Evolutionary conservation across 53 echinoderm and acorn worm species (phyloP).

Genomic region (Glandiceps talaboti): DNA sequence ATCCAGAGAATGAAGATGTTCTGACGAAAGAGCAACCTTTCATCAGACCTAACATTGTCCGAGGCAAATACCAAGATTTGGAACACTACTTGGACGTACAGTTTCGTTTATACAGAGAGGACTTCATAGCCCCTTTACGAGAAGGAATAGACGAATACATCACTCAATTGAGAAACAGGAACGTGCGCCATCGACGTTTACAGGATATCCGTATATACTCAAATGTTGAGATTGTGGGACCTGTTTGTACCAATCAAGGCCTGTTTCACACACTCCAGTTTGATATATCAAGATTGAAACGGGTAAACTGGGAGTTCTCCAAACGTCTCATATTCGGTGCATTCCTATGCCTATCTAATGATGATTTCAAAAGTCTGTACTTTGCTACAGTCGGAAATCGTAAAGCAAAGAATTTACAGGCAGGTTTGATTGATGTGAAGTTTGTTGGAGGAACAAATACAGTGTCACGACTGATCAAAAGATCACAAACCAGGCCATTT

Average conservation of each 20-base stretch:
- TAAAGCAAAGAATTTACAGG: slow-evolving; percentile 47
- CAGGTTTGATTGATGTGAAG: slow-evolving; percentile 67
- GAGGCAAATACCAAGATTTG: slow-evolving; percentile 49
- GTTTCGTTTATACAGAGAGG: slow-evolving; percentile 81
- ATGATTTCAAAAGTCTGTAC: slow-evolving; percentile 57
- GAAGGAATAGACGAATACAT: slow-evolving; percentile 69
- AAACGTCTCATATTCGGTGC: slow-evolving; percentile 72
- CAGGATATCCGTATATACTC: slow-evolving; percentile 76
- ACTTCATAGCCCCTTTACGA: slow-evolving; percentile 69
- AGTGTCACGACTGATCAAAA: slow-evolving; percentile 3
- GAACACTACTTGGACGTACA: slow-evolving; percentile 89
- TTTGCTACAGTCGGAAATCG: slow-evolving; percentile 87
- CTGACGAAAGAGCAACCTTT: slow-evolving; percentile 29
- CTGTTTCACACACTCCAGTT: slow-evolving; percentile 62
- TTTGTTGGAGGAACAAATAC: slow-evolving; percentile 40
- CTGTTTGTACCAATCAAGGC: slow-evolving; percentile 66
- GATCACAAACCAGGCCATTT: slow-evolving; percentile 11
- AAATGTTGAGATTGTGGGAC: slow-evolving; percentile 46
- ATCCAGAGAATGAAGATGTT: slow-evolving; percentile 51
- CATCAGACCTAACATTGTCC: slow-evolving; percentile 41
- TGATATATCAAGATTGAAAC: slow-evolving; percentile 32
- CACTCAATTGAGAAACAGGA: slow-evolving; percentile 8
- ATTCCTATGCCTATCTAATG: slow-evolving; percentile 65
- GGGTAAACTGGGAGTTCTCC: slow-evolving; percentile 63
- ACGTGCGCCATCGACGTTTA: slow-evolving; percentile 16